Evolutionary conservation across 35 echinoderm and acorn worm genomes (phyloP).

Genomic region (Stichopus chloronotus): DNA sequence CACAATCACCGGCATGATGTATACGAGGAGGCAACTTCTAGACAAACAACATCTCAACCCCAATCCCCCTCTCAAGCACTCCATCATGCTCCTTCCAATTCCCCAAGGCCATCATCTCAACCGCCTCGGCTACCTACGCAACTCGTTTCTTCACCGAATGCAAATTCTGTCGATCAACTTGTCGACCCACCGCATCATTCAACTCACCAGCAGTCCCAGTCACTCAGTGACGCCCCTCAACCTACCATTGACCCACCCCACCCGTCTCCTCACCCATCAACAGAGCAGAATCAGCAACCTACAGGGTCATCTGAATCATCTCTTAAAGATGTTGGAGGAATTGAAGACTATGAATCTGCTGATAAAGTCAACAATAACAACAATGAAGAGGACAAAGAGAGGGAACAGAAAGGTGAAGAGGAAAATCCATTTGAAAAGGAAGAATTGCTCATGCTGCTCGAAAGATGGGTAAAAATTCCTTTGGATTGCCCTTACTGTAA

Average conservation of each 20-base stretch:
- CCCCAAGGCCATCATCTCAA: conserved; percentile 8
- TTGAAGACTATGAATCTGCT: not conserved
- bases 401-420: not conserved
- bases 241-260: not conserved
- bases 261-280: not conserved
- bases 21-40: not conserved
- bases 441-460: conserved; percentile 10
- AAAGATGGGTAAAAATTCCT: conserved; percentile 54
- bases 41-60: conserved; percentile 28
- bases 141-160: not conserved
- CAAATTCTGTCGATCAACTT: not conserved
- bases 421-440: conserved; percentile 42
- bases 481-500: conserved; percentile 48
- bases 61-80: conserved; percentile 5
- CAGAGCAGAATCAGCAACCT: not conserved
- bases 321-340: not conserved
- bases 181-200: conserved; percentile 7
- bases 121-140: conserved; percentile 27
- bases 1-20: conserved; percentile 2
- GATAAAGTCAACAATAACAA: not conserved
- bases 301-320: not conserved
- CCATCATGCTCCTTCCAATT: not conserved
- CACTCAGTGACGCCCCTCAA: not conserved
- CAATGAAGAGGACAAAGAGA: not conserved
- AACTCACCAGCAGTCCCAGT: not conserved